A percentile compares a stretch with the other conserved stretches of the same genome.
Conservation (phyloP, 2,888 invertebrate species). For the Cryptocheilus praepositus region DNA sequence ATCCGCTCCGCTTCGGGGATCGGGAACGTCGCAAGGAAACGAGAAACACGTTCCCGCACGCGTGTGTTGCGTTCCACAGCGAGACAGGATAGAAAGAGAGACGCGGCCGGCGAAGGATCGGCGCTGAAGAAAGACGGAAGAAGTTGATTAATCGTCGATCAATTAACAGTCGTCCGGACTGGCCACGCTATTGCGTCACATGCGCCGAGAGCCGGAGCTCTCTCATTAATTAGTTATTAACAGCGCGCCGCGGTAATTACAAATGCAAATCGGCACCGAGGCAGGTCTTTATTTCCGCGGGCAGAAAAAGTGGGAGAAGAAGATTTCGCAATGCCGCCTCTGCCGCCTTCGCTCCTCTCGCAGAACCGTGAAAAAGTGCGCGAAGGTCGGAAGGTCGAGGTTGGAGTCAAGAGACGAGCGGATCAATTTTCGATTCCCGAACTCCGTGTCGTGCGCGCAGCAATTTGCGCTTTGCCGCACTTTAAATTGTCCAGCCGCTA, state of each 20-base stretch:
- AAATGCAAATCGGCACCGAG: conserved; percentile 65
- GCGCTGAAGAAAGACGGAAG: conserved; percentile 14
- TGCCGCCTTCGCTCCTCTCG: conserved; percentile 12
- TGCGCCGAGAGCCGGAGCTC: conserved; percentile 45
- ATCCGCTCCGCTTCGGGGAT: no score
- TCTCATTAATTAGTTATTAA: conserved; percentile 69
- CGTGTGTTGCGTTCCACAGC: conserved; percentile 1
- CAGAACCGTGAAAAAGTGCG: conserved; percentile 40
- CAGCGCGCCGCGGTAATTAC: conserved; percentile 62
- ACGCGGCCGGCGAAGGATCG: not conserved
- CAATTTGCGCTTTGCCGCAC: no score
- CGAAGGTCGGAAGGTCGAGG: conserved; percentile 44
- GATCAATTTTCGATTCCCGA: conserved; percentile 21
- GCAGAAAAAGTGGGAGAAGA: conserved; percentile 8
- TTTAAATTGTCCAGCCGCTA: no score
- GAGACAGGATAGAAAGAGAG: not conserved
- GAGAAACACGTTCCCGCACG: not conserved
- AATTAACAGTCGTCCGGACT: conserved; percentile 56
- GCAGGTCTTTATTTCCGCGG: conserved; percentile 51
- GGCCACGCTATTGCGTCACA: conserved; percentile 57
- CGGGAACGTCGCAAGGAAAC: no score
- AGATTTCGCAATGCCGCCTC: conserved; percentile 31
- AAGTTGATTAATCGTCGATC: conserved; percentile 62
- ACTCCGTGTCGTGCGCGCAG: no score
- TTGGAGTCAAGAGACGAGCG: conserved; percentile 34